Base-by-base conservation (phyloP, 2,888 invertebrate genomes). In the Alitta virens region DNA sequence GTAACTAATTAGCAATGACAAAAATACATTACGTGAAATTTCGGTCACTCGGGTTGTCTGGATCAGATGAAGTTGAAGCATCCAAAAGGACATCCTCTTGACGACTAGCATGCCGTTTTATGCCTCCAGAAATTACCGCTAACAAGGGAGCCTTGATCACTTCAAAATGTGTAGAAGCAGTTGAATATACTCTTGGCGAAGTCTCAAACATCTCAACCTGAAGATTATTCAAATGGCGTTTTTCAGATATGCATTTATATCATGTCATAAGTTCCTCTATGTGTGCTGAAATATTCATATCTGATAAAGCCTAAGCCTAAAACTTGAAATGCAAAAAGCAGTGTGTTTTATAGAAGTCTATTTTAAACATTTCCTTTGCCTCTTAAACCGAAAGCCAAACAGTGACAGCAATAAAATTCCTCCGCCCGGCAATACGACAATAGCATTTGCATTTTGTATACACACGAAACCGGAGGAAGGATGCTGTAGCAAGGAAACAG, bases 121-220 rank as follows among this genome's bases (percentile, higher is more conserved):
- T 66, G 1, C 79, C 79, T 21, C 79, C 78, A 9, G 66, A 62
- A 38, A 79, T 75, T 33, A 65, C 62, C 21, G 71, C 69, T n/a
- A 62, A 62, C 3, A 77, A 67, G 2, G 67, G 67, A 42, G 71
- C 66, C 12, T 71, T 71, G 2, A 70, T 52, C 9, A 79, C 56
- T 14, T 40, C 66, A 9, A 78, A 43, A 0, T 55, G 18, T 0
- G 65, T 63, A 18, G 67, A 38, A 0, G 61, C 61, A 21, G 59
- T 66, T 5, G 69, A 57, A 64, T 73, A 74, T 2, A 79, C 78
- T 33, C 74, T 73, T 0, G 76, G 74, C 2, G 66, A 69, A 21
- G 66, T 68, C 71, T 76, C 74, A 25, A 60, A 51, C 42, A 78
- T 76, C 77, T 77, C 66, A 1, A 68, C 60, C 1, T 23, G 12